These are phyloP conservation scores for Tolypeutes matacus DNA, from an alignment of 2,797 vertebrate species.

Conservation along the genomic window DNA sequence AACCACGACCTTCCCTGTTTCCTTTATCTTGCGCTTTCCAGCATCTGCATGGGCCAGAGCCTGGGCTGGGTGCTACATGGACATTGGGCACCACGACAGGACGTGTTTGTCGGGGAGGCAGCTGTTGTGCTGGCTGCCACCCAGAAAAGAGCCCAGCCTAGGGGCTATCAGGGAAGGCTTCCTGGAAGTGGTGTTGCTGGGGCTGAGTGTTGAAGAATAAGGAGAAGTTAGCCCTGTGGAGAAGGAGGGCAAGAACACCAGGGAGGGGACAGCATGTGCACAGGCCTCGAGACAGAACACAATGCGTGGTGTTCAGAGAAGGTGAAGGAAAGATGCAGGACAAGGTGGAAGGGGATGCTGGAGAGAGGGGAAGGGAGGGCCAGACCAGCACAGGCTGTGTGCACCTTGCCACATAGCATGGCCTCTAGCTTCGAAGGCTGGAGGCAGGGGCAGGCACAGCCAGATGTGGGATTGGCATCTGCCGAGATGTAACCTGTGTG, in stretches of 20 bases:
- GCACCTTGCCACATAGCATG: rapidly evolving
- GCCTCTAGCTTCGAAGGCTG: background rate
- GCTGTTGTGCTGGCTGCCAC: background rate
- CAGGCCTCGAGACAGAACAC: background rate
- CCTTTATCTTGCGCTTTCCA: background rate
- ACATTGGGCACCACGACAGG: background rate
- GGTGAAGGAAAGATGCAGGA: too few relatives aligned
- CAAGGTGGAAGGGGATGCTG: too few relatives aligned
- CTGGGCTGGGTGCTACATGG: background rate
- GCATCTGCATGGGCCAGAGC: background rate
- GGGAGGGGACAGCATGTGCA: too few relatives aligned
- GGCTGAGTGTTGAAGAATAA: background rate
- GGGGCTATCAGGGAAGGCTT: background rate
- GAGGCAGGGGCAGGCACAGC: background rate
- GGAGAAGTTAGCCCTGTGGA: background rate
- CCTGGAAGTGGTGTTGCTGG: background rate
- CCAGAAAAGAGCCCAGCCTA: background rate
- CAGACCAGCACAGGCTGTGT: background rate
- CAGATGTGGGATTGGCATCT: background rate
- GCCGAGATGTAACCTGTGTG: background rate
- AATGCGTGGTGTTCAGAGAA: background rate
- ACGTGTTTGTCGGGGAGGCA: too few relatives aligned
- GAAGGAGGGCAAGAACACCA: background rate
- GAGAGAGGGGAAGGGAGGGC: background rate
- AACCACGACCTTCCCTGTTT: background rate